Conservation (phyloP, 1,140 invertebrate genomes). For the Gryllus bimaculatus region DNA sequence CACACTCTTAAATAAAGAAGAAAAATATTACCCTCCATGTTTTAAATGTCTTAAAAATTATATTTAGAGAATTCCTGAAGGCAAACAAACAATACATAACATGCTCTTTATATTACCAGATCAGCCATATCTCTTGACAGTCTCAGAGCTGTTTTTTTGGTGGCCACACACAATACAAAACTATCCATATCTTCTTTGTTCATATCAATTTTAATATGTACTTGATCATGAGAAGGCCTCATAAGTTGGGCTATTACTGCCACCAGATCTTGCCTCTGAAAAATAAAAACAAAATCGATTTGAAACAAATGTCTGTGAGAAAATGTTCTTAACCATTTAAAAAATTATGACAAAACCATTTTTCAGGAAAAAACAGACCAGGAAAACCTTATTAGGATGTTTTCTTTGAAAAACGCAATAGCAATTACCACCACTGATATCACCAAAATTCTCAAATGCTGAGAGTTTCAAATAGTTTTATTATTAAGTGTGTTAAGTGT, state of each 20-base stretch:
- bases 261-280: slow-evolving; percentile 84
- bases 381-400: too few species aligned
- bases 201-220: slow-evolving; percentile 75
- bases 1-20: slow-evolving; percentile 51
- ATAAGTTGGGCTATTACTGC: slow-evolving; percentile 78
- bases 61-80: too few species aligned
- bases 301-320: neutral
- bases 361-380: too few species aligned
- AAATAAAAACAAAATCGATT: neutral
- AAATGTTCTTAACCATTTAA: neutral
- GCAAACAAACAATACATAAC: too few species aligned
- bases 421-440: too few species aligned
- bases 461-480: too few species aligned
- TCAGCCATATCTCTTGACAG: slow-evolving; percentile 90
- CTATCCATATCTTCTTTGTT: slow-evolving; percentile 85
- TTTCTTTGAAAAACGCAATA: too few species aligned
- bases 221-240: slow-evolving; percentile 75
- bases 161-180: slow-evolving; percentile 86
- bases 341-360: neutral
- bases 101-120: slow-evolving; percentile 50
- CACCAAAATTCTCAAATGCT: too few species aligned
- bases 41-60: slow-evolving; percentile 7
- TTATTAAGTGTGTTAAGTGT: too few species aligned
- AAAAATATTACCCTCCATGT: neutral
- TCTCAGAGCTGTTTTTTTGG: slow-evolving; percentile 75